These are phyloP conservation scores for Nestor notabilis DNA, from an alignment of 2,113 vertebrate species.

Conservation along the genomic window DNA sequence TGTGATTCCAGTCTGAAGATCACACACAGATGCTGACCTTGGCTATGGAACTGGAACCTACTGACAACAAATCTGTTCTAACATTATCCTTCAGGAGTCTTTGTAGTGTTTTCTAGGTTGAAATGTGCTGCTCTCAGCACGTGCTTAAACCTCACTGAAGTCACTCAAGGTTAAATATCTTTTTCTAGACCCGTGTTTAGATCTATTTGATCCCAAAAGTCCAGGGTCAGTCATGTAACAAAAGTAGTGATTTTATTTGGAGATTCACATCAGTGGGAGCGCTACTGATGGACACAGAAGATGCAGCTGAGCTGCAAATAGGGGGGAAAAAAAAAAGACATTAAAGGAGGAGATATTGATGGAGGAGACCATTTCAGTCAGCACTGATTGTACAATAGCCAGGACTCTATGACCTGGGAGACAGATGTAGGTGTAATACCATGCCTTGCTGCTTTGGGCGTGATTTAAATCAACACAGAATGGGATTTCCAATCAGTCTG, in stretches of 20 bases:
- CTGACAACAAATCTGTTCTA: background rate
- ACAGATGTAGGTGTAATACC: background rate
- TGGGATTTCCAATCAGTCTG: background rate
- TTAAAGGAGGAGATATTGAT: background rate
- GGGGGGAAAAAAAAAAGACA: background rate
- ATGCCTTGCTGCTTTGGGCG: background rate
- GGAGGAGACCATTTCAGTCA: background rate
- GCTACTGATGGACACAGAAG: background rate
- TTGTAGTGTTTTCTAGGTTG: background rate
- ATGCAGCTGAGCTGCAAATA: background rate
- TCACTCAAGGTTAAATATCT: background rate
- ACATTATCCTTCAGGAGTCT: background rate
- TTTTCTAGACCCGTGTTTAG: background rate
- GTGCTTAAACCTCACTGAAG: background rate
- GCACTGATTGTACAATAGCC: background rate
- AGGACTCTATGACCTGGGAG: background rate
- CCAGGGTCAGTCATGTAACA: background rate
- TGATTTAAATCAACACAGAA: background rate
- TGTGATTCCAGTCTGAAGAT: background rate
- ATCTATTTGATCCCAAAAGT: background rate
- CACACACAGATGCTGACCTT: background rate
- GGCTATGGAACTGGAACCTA: background rate
- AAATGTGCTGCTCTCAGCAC: background rate
- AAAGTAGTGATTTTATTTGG: background rate
- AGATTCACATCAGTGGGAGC: background rate